These are phyloP conservation scores for Platanista minor DNA, from an alignment of 2,113 vertebrate species.

Conservation along the genomic window DNA sequence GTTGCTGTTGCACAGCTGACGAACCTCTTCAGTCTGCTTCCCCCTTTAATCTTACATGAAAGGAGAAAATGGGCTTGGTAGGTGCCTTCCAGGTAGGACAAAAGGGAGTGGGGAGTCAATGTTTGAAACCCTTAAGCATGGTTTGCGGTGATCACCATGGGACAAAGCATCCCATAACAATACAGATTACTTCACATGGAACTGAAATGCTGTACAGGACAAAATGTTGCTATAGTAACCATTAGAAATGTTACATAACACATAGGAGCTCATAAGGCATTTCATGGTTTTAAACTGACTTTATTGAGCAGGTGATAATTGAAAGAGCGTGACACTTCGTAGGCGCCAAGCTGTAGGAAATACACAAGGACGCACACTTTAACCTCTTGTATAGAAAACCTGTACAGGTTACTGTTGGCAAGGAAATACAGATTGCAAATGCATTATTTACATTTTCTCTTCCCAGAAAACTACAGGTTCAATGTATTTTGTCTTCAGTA, in stretches of 20 bases:
- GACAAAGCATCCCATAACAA: conserved; percentile 23
- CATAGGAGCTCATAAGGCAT: not conserved
- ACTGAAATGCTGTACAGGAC: not conserved
- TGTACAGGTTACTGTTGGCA: not conserved
- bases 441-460: not conserved
- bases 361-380: not conserved
- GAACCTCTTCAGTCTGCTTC: accelerated
- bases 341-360: not conserved
- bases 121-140: conserved; percentile 32
- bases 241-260: conserved; percentile 27
- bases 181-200: conserved; percentile 6
- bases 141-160: not conserved
- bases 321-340: not conserved
- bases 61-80: conserved; percentile 35
- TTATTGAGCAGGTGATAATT: not conserved
- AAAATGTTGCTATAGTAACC: conserved; percentile 40
- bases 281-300: not conserved
- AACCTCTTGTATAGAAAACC: not conserved
- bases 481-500: not conserved
- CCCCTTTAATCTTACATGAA: not conserved
- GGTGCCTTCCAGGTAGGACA: conserved; percentile 64
- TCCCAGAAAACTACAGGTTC: not conserved
- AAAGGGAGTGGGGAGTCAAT: conserved; percentile 20
- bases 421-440: not conserved
- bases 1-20: conserved; percentile 59